A percentile compares a stretch with the other conserved stretches of the same genome.
Evolutionary conservation across 2,888 invertebrate genomes (phyloP).

Genomic region (Cistogaster globosa): DNA sequence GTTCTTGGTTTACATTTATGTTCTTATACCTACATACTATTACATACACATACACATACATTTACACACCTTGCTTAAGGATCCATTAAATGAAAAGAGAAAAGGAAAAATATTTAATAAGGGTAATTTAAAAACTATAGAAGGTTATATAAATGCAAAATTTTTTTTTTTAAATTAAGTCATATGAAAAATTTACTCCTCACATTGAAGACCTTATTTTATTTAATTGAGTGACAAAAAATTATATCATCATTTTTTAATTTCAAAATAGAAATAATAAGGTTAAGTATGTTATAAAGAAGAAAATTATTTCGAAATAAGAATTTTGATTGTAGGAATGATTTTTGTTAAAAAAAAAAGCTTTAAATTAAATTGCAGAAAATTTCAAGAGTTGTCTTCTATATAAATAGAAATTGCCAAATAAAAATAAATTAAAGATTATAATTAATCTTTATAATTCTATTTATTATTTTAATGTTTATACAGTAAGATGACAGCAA

Average conservation of each 20-base stretch:
- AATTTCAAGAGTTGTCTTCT: too few species aligned
- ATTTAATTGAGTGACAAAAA: constrained; percentile 9
- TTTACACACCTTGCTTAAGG: constrained; percentile 49
- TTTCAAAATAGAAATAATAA: too few species aligned
- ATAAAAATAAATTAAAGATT: too few species aligned
- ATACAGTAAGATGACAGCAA: too few species aligned
- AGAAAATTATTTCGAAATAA: too few species aligned
- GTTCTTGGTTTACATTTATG: neutral
- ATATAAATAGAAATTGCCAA: too few species aligned
- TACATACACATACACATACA: constrained; percentile 5
- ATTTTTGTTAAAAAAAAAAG: too few species aligned
- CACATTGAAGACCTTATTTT: neutral
- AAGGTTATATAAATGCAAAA: constrained; percentile 47
- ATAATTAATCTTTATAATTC: too few species aligned
- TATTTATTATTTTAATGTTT: too few species aligned
- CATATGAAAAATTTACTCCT: constrained; percentile 52
- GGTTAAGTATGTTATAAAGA: too few species aligned
- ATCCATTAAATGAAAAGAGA: neutral
- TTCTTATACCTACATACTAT: neutral
- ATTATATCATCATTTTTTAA: neutral
- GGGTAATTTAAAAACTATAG: constrained; percentile 67
- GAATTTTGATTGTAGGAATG: too few species aligned
- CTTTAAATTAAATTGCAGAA: too few species aligned
- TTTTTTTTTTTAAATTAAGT: constrained; percentile 50
- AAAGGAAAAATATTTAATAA: constrained; percentile 37